Base-by-base conservation (phyloP, 2,888 invertebrate genomes). In the Phyllotreta cruciferae region DNA sequence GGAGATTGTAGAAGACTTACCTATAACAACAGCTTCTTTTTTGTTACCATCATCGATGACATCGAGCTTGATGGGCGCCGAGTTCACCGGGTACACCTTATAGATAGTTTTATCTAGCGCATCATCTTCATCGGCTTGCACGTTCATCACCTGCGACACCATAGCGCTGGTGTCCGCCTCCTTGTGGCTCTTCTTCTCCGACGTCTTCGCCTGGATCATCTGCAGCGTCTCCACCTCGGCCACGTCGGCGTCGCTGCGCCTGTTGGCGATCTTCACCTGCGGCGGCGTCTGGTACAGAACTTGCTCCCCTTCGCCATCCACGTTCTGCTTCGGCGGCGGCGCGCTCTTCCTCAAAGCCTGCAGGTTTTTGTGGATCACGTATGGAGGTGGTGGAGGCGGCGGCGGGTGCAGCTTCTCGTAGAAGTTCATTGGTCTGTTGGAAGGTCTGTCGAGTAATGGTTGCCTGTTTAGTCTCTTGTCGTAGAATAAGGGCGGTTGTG, bases 191-290 rank as follows among this genome's bases (percentile, higher is more conserved):
- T 77, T 3, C 74, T 76, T 73, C 39, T 79, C 76, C 8, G 82
- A 76, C 63, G 82, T 79, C 71, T 85, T 82, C 0, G 85, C 83
- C 73, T 89, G 88, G 49, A 90, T 83, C 90, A 90, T 89, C 79
- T 90, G 90, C 37, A 89, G 75, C 0, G 89, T 89, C 8, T 88
- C 85, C 0, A 89, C 85, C 64, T 83, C 82, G 0, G 84, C 84
- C 13, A 85, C 83, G 4, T 85, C 84, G 34, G 85, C 83, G 39
- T 77, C 75, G 6, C 76, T 79, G 67, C 82, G 76, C 56, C 82
- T 78, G 56, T 83, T 84, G 0, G 82, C 77, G 36, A 84, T 72
- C 2, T 82, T 80, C 0, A 83, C 79, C 10, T 82, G 78, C 9
- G 84, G 83, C 0, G 80, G 79, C 3, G 77, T 76, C 64, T 78